Evolutionary conservation across 1,140 invertebrate genomes (phyloP).

Genomic region (Trissolcus basalis): DNA sequence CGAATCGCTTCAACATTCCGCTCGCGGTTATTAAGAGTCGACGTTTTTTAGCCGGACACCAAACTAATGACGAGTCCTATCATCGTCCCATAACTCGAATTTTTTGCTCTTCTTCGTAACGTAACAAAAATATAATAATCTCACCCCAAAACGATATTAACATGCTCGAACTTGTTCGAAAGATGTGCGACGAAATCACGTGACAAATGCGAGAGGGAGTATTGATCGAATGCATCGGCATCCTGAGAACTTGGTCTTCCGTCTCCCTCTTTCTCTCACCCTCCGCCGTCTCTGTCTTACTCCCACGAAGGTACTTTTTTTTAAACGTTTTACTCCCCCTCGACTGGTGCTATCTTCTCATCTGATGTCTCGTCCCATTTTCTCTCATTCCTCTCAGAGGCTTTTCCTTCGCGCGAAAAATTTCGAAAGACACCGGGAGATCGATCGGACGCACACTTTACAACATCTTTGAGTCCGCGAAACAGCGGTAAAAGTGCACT

Average conservation of each 20-base stretch:
- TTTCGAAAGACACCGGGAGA: conserved; percentile 31
- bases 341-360: conserved; percentile 4
- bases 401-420: conserved; percentile 31
- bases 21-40: too few species aligned
- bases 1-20: neutral
- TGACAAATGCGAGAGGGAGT: conserved; percentile 42
- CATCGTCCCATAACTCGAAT: too few species aligned
- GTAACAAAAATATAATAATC: too few species aligned
- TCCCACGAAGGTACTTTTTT: conserved; percentile 10
- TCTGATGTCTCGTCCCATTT: conserved; percentile 13
- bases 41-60: too few species aligned
- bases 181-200: conserved; percentile 34
- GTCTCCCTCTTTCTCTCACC: conserved; percentile 30
- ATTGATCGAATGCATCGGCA: conserved; percentile 60
- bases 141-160: too few species aligned
- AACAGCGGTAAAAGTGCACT: conserved; percentile 45
- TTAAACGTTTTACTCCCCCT: conserved; percentile 15
- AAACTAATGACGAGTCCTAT: too few species aligned
- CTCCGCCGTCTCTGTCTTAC: neutral
- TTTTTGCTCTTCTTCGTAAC: too few species aligned
- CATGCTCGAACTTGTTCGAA: neutral
- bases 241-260: conserved; percentile 53
- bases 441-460: conserved; percentile 42
- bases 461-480: conserved; percentile 22
- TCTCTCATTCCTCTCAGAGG: conserved; percentile 3